Base-by-base conservation (phyloP, 2,113 vertebrate species). In the Lipophrys pholis region DNA sequence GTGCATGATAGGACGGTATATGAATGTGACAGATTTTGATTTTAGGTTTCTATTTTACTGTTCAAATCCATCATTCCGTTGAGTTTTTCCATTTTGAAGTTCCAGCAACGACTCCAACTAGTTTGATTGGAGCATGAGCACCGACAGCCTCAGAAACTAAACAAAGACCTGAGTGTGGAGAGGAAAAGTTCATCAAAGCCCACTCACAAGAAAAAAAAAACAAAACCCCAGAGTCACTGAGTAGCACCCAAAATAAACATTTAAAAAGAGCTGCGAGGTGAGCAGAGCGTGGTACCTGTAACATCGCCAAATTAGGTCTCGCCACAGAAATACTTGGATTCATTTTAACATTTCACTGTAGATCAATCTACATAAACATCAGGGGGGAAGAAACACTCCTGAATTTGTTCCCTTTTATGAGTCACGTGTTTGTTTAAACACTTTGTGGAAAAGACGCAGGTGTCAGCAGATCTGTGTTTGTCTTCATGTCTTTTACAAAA, bases 401-500 rank as follows among this genome's bases (percentile, higher is more conserved):
- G 8, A 38, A 16, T 21, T n/a, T 62, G 56, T 53, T 42, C 11
- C 38, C 6, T 48, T 8, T 61, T 21, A 38, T 52, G 51, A 17
- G 15, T 14, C 14, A 12, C 14, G 6, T 5, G 21, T 30, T 30
- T 30, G 21, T 30, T n/a, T 1, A 51, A 38, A 46, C 46, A 16
- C 8, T 12, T 45, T 11, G 5, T 36, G 36, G 17, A 59, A 15
- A 53, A 3, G 6, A 3, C n/a, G 7, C 42, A 62, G 16, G 30
- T 60, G 46, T 69, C 50, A 17, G 9, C 50, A 5, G 0, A 11
- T 21, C 15, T 66, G 35, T 46, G 48, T 51, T 80, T 61, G 43
- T 64, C 35, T 59, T 71, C 52, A 52, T 53, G 58, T 56, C 41
- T 49, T 68, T 48, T 48, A n/a, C 14, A 7, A 48, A 48, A 66